phyloP scores from a whole-genome alignment of 1,140 invertebrate genomes.

The Halictus rubicundus region DNA sequence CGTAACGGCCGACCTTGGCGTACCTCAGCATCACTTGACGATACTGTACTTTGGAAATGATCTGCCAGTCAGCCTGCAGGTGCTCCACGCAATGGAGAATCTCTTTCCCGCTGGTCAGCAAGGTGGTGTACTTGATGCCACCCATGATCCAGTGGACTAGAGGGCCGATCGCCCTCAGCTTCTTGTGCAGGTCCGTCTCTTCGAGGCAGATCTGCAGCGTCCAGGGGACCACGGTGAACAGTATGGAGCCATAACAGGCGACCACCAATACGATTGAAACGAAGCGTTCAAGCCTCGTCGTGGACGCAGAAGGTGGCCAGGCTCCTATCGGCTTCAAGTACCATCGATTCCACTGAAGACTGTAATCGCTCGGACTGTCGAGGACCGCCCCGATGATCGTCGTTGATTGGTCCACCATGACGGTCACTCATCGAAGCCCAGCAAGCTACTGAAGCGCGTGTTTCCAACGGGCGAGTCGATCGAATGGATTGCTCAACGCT shows the following conservation, averaged over 20 bases:
- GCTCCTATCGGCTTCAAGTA: slow-evolving; percentile 55
- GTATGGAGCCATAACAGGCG: slow-evolving; percentile 24
- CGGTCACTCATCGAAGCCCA: slow-evolving; percentile 6
- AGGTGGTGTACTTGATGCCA: slow-evolving; percentile 33
- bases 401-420: not conserved
- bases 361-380: slow-evolving; percentile 35
- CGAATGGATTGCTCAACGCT: not conserved
- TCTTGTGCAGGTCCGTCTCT: not conserved
- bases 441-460: not conserved
- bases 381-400: not conserved
- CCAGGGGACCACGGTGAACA: slow-evolving; percentile 35
- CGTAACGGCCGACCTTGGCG: slow-evolving; percentile 34
- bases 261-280: slow-evolving; percentile 37
- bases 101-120: slow-evolving; percentile 32
- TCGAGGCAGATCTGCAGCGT: slow-evolving; percentile 26
- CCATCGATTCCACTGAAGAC: slow-evolving; percentile 47
- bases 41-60: too few species aligned
- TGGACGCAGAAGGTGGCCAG: slow-evolving; percentile 31
- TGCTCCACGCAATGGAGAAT: slow-evolving; percentile 52
- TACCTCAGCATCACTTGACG: too few species aligned
- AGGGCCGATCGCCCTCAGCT: slow-evolving; percentile 35
- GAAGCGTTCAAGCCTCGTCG: slow-evolving; percentile 5
- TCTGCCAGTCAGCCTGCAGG: slow-evolving; percentile 48
- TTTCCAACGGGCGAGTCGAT: not conserved
- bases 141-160: slow-evolving; percentile 50